Percentiles rank a stretch among this genome's conserved stretches.
phyloP scores from a whole-genome alignment of 2,113 vertebrate species.

The Casuarius casuarius region DNA sequence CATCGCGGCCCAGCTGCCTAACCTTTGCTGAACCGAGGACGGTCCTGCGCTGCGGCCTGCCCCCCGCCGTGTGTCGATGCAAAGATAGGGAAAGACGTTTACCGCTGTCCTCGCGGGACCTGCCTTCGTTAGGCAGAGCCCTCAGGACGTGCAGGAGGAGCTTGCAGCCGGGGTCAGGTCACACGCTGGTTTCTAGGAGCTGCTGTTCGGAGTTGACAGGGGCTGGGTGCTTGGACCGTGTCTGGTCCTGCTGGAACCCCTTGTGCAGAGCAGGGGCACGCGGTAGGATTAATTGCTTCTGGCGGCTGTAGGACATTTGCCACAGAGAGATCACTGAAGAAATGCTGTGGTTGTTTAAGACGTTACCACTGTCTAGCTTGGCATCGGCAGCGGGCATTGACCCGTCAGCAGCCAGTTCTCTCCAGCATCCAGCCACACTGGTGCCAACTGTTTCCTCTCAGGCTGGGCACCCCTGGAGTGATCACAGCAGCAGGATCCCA shows the following conservation, averaged over 20 bases:
- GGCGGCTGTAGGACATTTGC: not conserved
- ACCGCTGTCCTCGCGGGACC: not conserved
- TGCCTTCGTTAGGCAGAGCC: not conserved
- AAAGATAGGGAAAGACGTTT: not conserved
- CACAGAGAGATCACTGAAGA: not conserved
- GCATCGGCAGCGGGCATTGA: not conserved
- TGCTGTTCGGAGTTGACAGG: not conserved
- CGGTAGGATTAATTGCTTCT: not conserved
- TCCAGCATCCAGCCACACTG: not conserved
- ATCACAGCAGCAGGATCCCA: not conserved
- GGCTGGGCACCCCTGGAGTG: not conserved
- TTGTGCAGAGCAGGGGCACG: not conserved
- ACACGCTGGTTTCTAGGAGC: not conserved
- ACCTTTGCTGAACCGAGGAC: not conserved
- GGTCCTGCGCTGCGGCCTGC: not conserved
- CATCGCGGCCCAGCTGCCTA: not conserved
- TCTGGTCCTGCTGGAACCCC: not conserved
- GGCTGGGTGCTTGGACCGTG: not conserved
- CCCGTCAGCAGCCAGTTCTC: not conserved
- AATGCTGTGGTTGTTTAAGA: not conserved
- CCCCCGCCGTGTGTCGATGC: not conserved
- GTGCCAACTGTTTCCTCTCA: not conserved
- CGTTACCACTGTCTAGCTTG: accelerated
- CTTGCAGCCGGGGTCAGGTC: not conserved
- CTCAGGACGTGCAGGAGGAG: not conserved